A percentile compares a stretch with the other conserved stretches of the same genome.
Conservation (phyloP, 2,888 invertebrate genomes). For the Tetropium fuscum region DNA sequence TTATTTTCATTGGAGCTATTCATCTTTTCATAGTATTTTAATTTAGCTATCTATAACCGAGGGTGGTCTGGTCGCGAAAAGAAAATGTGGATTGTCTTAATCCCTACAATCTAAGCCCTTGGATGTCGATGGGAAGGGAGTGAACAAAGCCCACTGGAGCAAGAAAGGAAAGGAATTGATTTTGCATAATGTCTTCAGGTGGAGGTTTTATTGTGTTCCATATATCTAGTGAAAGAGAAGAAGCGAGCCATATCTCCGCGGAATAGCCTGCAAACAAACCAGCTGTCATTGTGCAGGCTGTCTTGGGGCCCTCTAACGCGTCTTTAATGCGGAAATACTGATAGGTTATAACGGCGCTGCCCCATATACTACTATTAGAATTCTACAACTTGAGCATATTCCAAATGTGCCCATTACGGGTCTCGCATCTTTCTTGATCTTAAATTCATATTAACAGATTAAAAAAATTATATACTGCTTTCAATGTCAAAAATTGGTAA, state of each 20-base stretch:
- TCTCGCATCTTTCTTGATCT: conserved; percentile 15
- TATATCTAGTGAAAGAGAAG: conserved; percentile 63
- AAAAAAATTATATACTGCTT: too few relatives aligned
- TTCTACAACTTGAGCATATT: conserved; percentile 27
- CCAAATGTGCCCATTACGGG: conserved; percentile 17
- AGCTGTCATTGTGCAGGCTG: conserved; percentile 62
- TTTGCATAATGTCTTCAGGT: conserved; percentile 69
- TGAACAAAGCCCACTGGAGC: conserved; percentile 59
- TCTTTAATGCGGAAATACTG: conserved; percentile 61
- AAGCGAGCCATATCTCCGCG: conserved; percentile 58
- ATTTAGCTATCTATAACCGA: conserved; percentile 41
- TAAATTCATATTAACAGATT: conserved; percentile 3
- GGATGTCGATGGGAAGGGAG: conserved; percentile 57
- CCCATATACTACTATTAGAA: conserved; percentile 20
- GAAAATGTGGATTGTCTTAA: conserved; percentile 59
- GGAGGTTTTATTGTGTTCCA: conserved; percentile 67
- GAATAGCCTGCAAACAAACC: conserved; percentile 66
- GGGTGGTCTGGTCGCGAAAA: conserved; percentile 41
- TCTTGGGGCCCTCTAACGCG: conserved; percentile 60
- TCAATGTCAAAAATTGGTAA: too few relatives aligned
- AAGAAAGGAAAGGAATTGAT: conserved; percentile 66
- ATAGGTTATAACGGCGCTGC: conserved; percentile 43
- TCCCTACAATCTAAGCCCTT: conserved; percentile 61
- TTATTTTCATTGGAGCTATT: conserved; percentile 30
- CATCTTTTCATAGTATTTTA: conserved; percentile 41